Conservation (phyloP, 2,888 invertebrate genomes). For the Rapana venosa region DNA sequence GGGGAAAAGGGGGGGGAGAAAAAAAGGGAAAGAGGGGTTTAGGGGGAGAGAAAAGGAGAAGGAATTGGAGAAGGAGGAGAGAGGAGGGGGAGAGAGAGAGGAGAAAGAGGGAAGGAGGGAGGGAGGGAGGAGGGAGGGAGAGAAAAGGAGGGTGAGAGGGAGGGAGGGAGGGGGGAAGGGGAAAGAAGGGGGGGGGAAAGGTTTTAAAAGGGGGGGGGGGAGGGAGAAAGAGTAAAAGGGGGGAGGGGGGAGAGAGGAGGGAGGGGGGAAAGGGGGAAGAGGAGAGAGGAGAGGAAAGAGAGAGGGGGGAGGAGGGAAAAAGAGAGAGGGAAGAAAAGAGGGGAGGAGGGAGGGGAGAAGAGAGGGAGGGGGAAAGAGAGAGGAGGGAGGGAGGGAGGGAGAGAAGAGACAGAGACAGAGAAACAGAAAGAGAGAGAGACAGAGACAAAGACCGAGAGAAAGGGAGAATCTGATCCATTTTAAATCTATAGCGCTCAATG, state of each 20-base stretch:
- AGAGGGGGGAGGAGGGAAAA: background rate
- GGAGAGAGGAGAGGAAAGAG: background rate
- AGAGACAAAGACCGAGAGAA: background rate
- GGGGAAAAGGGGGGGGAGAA: too few species aligned
- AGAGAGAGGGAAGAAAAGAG: background rate
- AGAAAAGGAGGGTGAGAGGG: too few species aligned
- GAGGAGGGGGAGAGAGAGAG: too few species aligned
- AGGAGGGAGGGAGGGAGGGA: background rate
- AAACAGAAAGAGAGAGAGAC: background rate
- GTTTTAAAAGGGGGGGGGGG: background rate
- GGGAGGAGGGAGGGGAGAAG: background rate
- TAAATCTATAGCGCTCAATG: background rate
- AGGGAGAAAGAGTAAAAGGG: background rate
- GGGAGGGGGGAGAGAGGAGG: background rate
- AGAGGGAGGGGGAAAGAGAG: background rate
- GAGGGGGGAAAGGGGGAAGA: background rate
- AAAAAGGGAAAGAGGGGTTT: too few species aligned
- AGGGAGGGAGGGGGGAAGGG: too few species aligned
- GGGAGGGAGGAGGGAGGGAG: too few species aligned
- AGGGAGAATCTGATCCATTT: background rate
- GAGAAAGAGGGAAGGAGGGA: too few species aligned
- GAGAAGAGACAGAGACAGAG: background rate
- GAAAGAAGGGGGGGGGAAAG: too few species aligned
- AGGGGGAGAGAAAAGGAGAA: too few species aligned
- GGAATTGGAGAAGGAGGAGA: too few species aligned